Conservation (phyloP, 2,797 vertebrate genomes). For the Poecilia wingei region DNA sequence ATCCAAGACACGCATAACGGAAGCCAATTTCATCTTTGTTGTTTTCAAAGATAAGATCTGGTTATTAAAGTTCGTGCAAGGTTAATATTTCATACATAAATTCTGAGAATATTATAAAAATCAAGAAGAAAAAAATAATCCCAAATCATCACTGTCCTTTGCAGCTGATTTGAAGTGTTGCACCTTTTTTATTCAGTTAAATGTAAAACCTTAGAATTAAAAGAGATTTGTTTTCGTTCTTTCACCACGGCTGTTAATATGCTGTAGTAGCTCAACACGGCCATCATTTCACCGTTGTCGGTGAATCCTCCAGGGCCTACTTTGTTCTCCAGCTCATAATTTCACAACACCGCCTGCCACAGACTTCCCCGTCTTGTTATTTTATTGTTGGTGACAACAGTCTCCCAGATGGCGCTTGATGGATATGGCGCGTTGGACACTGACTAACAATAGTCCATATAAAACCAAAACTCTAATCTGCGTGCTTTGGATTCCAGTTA, state of each 20-base stretch:
- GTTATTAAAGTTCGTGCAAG: not conserved
- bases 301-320: not conserved
- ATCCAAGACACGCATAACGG: too few species aligned
- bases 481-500: not conserved
- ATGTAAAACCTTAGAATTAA: not conserved
- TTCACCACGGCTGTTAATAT: not conserved
- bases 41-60: not conserved
- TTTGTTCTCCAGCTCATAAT: not conserved
- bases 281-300: not conserved
- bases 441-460: too few species aligned
- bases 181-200: not conserved
- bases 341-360: not conserved
- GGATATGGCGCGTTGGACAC: not conserved
- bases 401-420: not conserved
- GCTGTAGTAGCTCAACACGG: not conserved
- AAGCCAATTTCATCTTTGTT: not conserved
- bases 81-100: not conserved
- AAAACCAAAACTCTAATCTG: constrained; percentile 2
- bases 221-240: not conserved
- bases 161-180: not conserved
- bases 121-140: not conserved
- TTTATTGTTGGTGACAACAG: not conserved
- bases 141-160: not conserved
- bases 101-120: not conserved
- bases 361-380: not conserved